Base-by-base conservation (phyloP, 2,797 vertebrate species). In the Chelonia mydas region DNA sequence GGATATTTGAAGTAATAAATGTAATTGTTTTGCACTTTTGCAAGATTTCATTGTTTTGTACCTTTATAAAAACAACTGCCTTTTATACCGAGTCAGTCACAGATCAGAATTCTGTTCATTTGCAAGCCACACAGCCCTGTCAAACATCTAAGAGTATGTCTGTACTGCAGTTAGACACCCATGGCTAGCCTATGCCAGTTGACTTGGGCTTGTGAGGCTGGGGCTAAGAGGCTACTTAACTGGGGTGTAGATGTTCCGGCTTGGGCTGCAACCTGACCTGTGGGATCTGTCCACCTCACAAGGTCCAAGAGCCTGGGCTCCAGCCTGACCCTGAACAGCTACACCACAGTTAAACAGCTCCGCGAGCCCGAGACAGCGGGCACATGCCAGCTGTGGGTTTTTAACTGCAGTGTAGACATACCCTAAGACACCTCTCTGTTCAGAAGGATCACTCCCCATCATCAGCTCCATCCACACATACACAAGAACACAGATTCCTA, bases 401-500 rank as follows among this genome's bases (percentile, higher is more conserved):
- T 72, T 72, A 72, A 23, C 3, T 23, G 65, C n/a, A 68, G 17
- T n/a, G 10, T 21, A 37, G 65, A 72, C n/a, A 41, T 37, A 11
- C n/a, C 5, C n/a, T 41, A 94, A 74, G 41, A 84, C 3, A 78
- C 53, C 90, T 61, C 78, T 21, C 81, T 83, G 55, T 12, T 81
- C 72, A 53, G 13, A 17, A 85, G 61, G 92, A 50, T 81, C 83
- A 41, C 81, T 90, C 90, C 95, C 79, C 81, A 1, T 33, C 83
- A 61, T 85, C 87, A 88, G 87, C 93, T 93, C 91, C 94, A 92
- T 84, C 95, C 55, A 41, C 68, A 72, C 0, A 0, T 19, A 7
- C 76, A 49, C n/a, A 0, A 0, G 9, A 77, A 50, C 0, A 5
- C 5, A 7, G 61, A 41, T 50, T 16, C 3, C 5, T 1, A 49